Conservation (phyloP, 1,140 invertebrate genomes). For the Ctenoplectra terminalis region DNA sequence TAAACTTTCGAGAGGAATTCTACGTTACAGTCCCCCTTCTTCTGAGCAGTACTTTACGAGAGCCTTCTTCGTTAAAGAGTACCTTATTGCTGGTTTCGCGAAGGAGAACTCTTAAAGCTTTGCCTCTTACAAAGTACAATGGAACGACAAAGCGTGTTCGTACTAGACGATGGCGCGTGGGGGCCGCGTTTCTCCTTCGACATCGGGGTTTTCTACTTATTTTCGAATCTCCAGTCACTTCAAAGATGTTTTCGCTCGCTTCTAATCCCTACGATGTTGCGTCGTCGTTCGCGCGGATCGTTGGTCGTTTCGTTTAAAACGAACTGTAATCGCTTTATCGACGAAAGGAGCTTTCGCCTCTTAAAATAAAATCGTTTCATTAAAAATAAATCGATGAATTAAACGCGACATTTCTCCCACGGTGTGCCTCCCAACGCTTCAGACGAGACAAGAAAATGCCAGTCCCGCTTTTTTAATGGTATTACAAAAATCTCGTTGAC, state of each 20-base stretch:
- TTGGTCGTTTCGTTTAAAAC: conserved; percentile 38
- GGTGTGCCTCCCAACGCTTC: too few relatives aligned
- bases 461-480: not conserved
- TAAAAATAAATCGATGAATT: conserved; percentile 38
- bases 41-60: conserved; percentile 39
- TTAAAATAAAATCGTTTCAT: conserved; percentile 34
- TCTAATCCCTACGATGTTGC: conserved; percentile 13
- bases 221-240: conserved; percentile 34
- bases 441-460: too few relatives aligned
- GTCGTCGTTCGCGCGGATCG: conserved; percentile 24
- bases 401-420: not conserved
- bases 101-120: conserved; percentile 38
- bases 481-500: conserved; percentile 24
- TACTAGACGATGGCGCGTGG: not conserved
- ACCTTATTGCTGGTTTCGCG: conserved; percentile 46
- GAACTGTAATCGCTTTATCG: conserved; percentile 43
- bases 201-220: conserved; percentile 5
- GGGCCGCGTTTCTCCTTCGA: not conserved
- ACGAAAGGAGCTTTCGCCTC: conserved; percentile 20
- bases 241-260: conserved; percentile 36
- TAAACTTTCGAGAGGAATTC: conserved; percentile 43
- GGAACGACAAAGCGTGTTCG: conserved; percentile 16
- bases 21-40: conserved; percentile 1
- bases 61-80: conserved; percentile 55
- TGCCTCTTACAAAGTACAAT: conserved; percentile 28